Percentiles rank a stretch among this genome's conserved stretches.
phyloP scores from a whole-genome alignment of 1,140 invertebrate genomes.

The Brachionus paranguensis region DNA sequence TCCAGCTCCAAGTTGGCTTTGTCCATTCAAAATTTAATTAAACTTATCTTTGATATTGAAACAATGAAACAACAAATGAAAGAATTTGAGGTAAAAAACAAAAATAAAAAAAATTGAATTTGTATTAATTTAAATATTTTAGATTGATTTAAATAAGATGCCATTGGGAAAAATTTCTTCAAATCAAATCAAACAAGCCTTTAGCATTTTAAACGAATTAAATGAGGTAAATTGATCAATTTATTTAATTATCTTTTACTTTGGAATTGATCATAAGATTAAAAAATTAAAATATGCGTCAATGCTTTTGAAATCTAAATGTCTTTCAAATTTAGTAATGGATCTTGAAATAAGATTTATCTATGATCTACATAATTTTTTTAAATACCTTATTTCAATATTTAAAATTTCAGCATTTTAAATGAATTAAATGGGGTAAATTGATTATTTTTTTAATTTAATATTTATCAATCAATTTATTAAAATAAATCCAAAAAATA shows the following conservation, averaged over 20 bases:
- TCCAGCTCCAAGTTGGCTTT: constrained; percentile 65
- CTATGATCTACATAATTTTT: no score
- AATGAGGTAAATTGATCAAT: constrained; percentile 56
- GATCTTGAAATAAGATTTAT: no score
- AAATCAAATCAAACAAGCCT: constrained; percentile 80
- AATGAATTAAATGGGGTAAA: not conserved
- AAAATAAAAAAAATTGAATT: not conserved
- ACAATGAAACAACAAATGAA: constrained; percentile 83
- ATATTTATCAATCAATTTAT: no score
- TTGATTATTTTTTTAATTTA: no score
- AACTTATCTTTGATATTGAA: constrained; percentile 81
- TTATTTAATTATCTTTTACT: constrained; percentile 44
- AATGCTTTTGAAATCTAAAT: no score
- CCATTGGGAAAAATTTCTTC: constrained; percentile 89
- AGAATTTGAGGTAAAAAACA: constrained; percentile 72
- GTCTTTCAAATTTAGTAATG: no score
- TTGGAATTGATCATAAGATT: no score
- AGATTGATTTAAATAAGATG: constrained; percentile 83
- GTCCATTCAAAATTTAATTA: constrained; percentile 74
- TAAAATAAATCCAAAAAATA: no score
- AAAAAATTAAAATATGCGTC: no score
- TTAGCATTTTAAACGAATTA: constrained; percentile 71
- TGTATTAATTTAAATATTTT: not conserved
- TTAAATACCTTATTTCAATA: no score
- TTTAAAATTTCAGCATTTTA: no score